Evolutionary conservation across 2,797 vertebrate genomes (phyloP).

Genomic region (Tinamus major): DNA sequence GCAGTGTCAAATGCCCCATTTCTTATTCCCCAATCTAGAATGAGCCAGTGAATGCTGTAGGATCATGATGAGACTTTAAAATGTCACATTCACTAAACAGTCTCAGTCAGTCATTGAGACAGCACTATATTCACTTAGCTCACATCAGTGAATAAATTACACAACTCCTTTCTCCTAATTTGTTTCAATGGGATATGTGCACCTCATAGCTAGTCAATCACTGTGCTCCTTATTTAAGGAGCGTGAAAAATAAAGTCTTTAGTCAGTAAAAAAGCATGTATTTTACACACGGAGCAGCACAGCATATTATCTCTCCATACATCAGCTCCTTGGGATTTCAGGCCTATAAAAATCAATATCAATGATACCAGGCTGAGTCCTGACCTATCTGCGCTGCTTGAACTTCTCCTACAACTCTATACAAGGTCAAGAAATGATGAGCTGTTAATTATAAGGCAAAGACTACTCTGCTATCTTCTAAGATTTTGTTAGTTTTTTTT

Average conservation of each 20-base stretch:
- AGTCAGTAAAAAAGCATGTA: neutral
- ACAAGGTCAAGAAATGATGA: conserved; percentile 18
- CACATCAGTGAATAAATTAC: conserved; percentile 54
- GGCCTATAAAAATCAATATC: conserved; percentile 14
- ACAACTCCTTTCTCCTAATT: conserved; percentile 26
- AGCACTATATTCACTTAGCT: conserved; percentile 58
- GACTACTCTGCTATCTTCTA: neutral
- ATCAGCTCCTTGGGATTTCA: conserved; percentile 2
- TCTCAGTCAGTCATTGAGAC: conserved; percentile 62
- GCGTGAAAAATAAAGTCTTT: conserved; percentile 51
- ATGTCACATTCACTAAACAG: conserved; percentile 54
- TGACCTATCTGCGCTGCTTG: neutral
- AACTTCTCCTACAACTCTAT: neutral
- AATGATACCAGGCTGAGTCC: neutral
- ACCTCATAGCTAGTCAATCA: conserved; percentile 51
- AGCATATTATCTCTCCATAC: conserved; percentile 8
- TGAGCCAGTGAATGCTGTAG: conserved; percentile 23
- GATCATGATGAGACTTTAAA: conserved; percentile 70
- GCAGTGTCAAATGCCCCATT: conserved; percentile 21
- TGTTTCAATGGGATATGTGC: conserved; percentile 37
- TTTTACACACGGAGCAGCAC: conserved; percentile 1
- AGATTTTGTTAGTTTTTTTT: neutral
- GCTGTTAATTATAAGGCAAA: conserved; percentile 11
- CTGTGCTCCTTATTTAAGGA: conserved; percentile 26
- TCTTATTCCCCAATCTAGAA: conserved; percentile 46